Evolutionary conservation across 2,888 invertebrate species (phyloP).

Genomic region (Cephonodes hylas): DNA sequence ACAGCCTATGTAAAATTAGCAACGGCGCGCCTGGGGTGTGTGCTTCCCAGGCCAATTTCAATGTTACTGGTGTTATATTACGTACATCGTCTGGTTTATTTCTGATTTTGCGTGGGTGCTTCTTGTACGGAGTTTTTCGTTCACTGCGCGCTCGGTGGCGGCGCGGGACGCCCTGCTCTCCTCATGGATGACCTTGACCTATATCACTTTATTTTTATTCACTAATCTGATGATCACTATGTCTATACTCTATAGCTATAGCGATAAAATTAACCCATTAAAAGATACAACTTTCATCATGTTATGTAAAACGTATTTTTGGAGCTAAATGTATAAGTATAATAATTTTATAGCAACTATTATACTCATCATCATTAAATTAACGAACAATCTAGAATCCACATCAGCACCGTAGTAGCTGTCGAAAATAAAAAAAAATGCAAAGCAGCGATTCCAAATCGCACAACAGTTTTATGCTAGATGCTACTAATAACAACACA

Average conservation of each 20-base stretch:
- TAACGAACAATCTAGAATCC: no score
- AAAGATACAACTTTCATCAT: not conserved
- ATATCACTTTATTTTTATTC: constrained; percentile 31
- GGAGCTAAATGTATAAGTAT: not conserved
- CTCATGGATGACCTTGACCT: constrained; percentile 69
- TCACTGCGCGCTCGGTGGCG: constrained; percentile 22
- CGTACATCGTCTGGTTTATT: constrained; percentile 73
- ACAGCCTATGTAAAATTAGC: constrained; percentile 43
- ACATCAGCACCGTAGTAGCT: not conserved
- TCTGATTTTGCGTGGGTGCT: constrained; percentile 66
- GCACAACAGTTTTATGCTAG: constrained; percentile 12
- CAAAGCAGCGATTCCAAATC: not conserved
- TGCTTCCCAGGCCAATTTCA: constrained; percentile 46
- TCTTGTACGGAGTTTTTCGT: constrained; percentile 30
- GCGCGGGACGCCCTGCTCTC: constrained; percentile 9
- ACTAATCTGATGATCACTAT: constrained; percentile 29
- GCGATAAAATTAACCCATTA: not conserved
- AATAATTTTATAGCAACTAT: not conserved
- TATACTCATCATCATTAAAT: not conserved
- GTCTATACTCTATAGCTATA: constrained; percentile 6
- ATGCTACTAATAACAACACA: not conserved
- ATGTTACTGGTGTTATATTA: constrained; percentile 73
- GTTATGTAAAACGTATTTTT: not conserved
- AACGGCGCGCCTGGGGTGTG: constrained; percentile 37
- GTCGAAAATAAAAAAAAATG: not conserved